These are phyloP conservation scores for Salvelinus alpinus DNA, from an alignment of 2,113 vertebrate species.

Conservation along the genomic window DNA sequence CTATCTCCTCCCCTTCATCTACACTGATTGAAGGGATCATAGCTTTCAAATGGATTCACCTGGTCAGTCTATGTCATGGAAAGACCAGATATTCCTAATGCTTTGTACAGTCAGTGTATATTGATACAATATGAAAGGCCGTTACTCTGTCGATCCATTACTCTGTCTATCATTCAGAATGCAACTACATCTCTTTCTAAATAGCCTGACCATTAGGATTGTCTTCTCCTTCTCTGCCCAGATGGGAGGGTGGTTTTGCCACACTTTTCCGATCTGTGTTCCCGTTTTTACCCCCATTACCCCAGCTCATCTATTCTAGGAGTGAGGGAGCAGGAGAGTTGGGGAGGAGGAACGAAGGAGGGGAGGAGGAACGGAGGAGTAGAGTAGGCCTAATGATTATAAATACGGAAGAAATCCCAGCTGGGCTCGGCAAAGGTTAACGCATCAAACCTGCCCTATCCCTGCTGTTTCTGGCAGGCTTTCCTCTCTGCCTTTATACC, in stretches of 20 bases:
- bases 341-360: not conserved
- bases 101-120: too few relatives aligned
- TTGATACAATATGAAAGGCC: too few relatives aligned
- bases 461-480: slow-evolving; percentile 4
- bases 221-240: too few relatives aligned
- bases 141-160: too few relatives aligned
- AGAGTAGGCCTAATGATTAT: slow-evolving; percentile 30
- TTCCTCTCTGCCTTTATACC: not conserved
- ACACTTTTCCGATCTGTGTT: not conserved
- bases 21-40: too few relatives aligned
- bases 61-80: too few relatives aligned
- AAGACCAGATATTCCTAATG: too few relatives aligned
- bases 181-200: too few relatives aligned
- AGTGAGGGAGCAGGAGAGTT: not conserved
- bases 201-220: not conserved
- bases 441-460: slow-evolving; percentile 23
- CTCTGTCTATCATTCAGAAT: too few relatives aligned
- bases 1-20: too few relatives aligned
- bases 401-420: slow-evolving; percentile 30
- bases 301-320: not conserved
- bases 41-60: too few relatives aligned
- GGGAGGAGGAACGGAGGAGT: not conserved
- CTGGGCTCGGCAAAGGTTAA: slow-evolving; percentile 37
- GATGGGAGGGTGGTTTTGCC: not conserved
- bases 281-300: not conserved